A percentile compares a stretch with the other conserved stretches of the same genome.
Evolutionary conservation across 2,888 invertebrate species (phyloP).

Genomic region (Leptinotarsa haldemani): DNA sequence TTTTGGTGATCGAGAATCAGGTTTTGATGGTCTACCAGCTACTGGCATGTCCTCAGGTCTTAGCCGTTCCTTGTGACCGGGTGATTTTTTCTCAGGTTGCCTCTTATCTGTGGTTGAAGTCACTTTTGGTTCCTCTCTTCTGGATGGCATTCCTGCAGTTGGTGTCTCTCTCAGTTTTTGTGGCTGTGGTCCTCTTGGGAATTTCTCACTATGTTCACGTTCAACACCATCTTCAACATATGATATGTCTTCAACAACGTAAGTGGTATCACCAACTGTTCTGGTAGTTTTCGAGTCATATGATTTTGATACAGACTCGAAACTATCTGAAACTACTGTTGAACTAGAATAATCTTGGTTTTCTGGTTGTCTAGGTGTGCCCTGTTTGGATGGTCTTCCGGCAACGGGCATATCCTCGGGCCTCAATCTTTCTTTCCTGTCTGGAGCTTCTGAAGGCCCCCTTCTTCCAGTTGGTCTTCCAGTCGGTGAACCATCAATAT

Average conservation of each 20-base stretch:
- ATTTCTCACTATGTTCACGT: constrained; percentile 3
- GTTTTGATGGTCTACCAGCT: constrained; percentile 17
- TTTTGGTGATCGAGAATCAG: not conserved
- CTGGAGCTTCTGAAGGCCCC: not conserved
- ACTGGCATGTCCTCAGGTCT: constrained; percentile 24
- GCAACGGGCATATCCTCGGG: constrained; percentile 25
- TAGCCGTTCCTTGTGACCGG: not conserved
- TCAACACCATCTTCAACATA: constrained; percentile 37
- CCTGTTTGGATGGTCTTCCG: constrained; percentile 13
- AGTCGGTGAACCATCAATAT: not conserved
- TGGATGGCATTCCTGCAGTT: constrained; percentile 9
- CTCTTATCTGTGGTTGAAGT: constrained; percentile 26
- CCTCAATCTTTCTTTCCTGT: not conserved
- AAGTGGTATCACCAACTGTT: constrained; percentile 53
- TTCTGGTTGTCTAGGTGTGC: not conserved
- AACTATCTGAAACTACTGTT: not conserved
- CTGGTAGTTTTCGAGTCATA: constrained; percentile 53
- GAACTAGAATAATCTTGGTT: constrained; percentile 14
- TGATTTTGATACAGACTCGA: constrained; percentile 37
- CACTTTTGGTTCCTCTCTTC: not conserved
- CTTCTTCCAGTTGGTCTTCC: not conserved
- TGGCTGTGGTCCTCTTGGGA: constrained; percentile 18
- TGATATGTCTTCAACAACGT: constrained; percentile 49
- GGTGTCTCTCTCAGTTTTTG: constrained; percentile 30
- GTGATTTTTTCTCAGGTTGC: constrained; percentile 18